These are phyloP conservation scores for Polyploca ridens DNA, from an alignment of 2,888 invertebrate species.

Conservation along the genomic window DNA sequence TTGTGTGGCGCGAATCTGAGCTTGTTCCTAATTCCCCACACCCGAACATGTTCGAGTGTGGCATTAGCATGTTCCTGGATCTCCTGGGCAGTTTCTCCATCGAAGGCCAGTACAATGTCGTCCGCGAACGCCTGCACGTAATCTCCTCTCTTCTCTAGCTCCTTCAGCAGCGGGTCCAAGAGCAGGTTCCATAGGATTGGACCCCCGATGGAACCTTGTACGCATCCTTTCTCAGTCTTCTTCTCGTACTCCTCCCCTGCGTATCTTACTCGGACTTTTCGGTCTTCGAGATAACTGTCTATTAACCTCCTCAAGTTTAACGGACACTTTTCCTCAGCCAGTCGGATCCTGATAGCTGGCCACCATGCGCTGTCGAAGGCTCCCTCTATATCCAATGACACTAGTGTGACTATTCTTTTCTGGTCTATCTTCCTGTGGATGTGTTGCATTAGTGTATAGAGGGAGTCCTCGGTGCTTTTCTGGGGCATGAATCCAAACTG, in stretches of 20 bases:
- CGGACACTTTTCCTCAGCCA: not conserved
- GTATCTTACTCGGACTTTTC: slow-evolving; percentile 14
- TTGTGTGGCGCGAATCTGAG: slow-evolving; percentile 9
- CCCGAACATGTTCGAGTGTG: no score
- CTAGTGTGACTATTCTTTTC: not conserved
- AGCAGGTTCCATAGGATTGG: slow-evolving; percentile 27
- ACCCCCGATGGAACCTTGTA: slow-evolving; percentile 24
- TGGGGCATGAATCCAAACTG: slow-evolving; percentile 19
- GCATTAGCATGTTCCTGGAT: no score
- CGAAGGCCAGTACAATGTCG: slow-evolving; percentile 19
- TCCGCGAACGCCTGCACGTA: slow-evolving; percentile 19
- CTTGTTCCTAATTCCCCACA: slow-evolving; percentile 14
- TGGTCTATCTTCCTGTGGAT: not conserved
- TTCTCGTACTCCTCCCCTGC: no score
- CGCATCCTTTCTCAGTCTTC: slow-evolving; percentile 13
- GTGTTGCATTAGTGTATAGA: no score
- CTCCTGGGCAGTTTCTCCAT: slow-evolving; percentile 13
- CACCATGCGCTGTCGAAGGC: slow-evolving; percentile 10
- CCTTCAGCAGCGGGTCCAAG: slow-evolving; percentile 16
- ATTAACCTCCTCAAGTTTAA: not conserved
- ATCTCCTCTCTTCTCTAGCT: not conserved
- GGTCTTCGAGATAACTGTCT: slow-evolving; percentile 8
- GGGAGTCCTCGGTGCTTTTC: not conserved
- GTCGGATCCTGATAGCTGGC: no score
- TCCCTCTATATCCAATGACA: slow-evolving; percentile 2